These are phyloP conservation scores for Saimiri boliviensis DNA, from an alignment of 2,113 vertebrate species.

Conservation along the genomic window DNA sequence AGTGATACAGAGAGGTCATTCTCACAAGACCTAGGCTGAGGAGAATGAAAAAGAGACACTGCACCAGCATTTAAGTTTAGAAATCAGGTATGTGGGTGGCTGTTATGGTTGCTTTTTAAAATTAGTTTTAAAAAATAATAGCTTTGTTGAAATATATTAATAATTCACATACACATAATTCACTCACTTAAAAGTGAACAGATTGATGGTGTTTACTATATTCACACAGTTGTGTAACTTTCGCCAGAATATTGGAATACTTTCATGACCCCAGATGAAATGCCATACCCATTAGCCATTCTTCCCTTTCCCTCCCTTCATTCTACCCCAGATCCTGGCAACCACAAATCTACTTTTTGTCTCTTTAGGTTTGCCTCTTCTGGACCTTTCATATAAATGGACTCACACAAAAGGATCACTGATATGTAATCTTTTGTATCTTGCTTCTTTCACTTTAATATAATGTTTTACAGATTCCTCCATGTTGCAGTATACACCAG, in stretches of 20 bases:
- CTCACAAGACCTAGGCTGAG: not conserved
- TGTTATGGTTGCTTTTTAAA: not conserved
- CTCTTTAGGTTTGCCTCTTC: not conserved
- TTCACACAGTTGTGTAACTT: not conserved
- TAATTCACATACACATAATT: not conserved
- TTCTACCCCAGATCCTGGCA: not conserved
- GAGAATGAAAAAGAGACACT: not conserved
- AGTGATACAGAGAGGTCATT: not conserved
- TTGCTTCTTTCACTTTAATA: not conserved
- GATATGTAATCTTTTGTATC: not conserved
- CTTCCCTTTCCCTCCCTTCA: not conserved
- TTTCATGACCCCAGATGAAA: not conserved
- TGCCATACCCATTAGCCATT: not conserved
- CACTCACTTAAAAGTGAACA: not conserved
- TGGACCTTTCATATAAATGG: not conserved
- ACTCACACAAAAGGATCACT: not conserved
- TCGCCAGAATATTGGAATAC: not conserved
- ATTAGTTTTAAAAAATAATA: not conserved
- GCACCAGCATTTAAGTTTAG: not conserved
- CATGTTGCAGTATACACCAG: not conserved
- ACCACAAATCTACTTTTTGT: not conserved
- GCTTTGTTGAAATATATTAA: not conserved
- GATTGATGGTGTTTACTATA: not conserved
- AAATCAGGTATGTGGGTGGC: not conserved
- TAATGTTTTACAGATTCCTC: not conserved